Evolutionary conservation across 1,140 invertebrate species (phyloP).

Genomic region (Ylistrum balloti): DNA sequence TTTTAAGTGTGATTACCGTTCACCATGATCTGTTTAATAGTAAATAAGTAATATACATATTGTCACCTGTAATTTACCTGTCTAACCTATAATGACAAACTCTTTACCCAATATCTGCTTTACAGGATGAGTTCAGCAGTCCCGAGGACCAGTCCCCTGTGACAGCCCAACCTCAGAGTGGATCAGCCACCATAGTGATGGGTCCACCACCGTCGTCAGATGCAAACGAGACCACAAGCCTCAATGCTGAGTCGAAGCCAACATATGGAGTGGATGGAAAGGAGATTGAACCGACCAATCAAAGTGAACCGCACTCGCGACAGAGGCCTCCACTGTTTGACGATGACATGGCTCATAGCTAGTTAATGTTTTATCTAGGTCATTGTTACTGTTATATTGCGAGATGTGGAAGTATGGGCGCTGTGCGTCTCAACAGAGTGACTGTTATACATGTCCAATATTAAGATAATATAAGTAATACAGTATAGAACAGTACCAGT

Average conservation of each 20-base stretch:
- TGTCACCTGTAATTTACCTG: too few species aligned
- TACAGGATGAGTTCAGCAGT: constrained; percentile 14
- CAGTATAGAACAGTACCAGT: too few species aligned
- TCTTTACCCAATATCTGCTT: background rate
- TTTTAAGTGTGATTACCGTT: too few species aligned
- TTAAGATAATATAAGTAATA: background rate
- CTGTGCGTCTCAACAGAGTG: background rate
- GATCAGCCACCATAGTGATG: background rate
- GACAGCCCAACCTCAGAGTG: background rate
- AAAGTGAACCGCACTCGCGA: background rate
- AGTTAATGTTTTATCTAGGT: background rate
- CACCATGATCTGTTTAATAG: too few species aligned
- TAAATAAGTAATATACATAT: too few species aligned
- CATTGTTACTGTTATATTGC: background rate
- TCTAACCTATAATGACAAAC: background rate
- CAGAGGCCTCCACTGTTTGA: background rate
- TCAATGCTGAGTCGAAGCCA: background rate
- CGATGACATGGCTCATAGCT: background rate
- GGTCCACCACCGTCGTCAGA: background rate
- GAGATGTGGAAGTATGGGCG: background rate
- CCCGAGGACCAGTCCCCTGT: background rate
- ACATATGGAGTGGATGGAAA: constrained; percentile 2
- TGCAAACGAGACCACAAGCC: background rate
- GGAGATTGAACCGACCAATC: background rate
- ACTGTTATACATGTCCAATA: background rate